phyloP scores from a whole-genome alignment of 2,888 invertebrate species.

The Lasioglossum pauxillum region DNA sequence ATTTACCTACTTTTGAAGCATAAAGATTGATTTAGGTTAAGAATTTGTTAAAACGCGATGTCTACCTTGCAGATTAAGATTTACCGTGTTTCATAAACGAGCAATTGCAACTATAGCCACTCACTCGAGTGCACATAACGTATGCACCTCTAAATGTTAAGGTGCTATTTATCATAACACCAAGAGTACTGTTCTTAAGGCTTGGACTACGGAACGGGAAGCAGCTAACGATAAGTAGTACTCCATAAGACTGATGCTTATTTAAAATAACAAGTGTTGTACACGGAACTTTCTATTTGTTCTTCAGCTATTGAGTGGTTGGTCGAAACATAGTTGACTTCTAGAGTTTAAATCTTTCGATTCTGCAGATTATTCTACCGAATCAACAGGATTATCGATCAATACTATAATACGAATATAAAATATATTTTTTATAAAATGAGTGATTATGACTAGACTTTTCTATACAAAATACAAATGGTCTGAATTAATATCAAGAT shows the following conservation, averaged over 20 bases:
- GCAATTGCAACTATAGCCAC: neutral
- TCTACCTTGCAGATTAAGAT: neutral
- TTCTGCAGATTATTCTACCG: neutral
- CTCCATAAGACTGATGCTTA: neutral
- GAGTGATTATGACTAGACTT: neutral
- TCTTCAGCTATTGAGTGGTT: neutral
- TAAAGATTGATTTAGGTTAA: neutral
- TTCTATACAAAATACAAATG: neutral
- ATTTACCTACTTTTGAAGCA: too few relatives aligned
- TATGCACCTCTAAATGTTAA: neutral
- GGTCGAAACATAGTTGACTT: neutral
- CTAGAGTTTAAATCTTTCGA: neutral
- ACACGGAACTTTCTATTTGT: neutral
- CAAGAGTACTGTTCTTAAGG: neutral
- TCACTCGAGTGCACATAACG: neutral
- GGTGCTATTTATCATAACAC: neutral
- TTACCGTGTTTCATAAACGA: neutral
- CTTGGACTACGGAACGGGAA: slow-evolving; percentile 5
- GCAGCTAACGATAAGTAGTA: neutral
- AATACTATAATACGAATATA: neutral
- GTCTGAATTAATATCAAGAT: neutral
- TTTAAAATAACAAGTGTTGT: slow-evolving; percentile 7
- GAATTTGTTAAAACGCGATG: neutral
- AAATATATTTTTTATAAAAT: neutral
- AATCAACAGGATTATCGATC: neutral